Evolutionary conservation across 2,888 invertebrate species (phyloP), one percentile per base, ranked within the genome.

Genomic region (Spialia ferax): DNA sequence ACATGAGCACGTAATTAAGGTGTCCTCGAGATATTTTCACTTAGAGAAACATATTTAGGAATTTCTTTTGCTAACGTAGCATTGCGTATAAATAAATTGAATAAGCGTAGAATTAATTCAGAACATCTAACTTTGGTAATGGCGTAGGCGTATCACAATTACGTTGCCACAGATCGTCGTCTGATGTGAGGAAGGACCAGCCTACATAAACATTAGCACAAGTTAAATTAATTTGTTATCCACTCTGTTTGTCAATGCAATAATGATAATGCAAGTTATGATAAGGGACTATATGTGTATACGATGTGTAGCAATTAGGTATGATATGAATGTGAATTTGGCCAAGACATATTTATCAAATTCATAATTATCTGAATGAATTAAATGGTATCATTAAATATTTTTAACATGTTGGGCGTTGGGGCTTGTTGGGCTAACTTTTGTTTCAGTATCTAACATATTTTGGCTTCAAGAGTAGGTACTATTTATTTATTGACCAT

Each of bases 221-320:
- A 71, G 69, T 71, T 59, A 71, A 72, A 73, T 72, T 70, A 73
- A 73, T 74, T 72, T 72, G 70, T 73, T 60, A 72, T 66, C 8
- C 65, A 68, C 60, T 69, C 69, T 71, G 71, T 74, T 73, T 75
- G 71, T 68, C 5, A 1, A 42, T 4, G 35, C 10, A 42, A 42
- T 42, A 42, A 42, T 15, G 15, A 42, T 42, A 42, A 42, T 42
- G 38, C 38, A 42, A 42, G 38, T 42, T 15, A 42, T 42, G 38
- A 15, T 42, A 42, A 15, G 5, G 15, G 15, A 42, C 4, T 42
- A n/a, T n/a, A n/a, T n/a, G n/a, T n/a, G n/a, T n/a, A n/a, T n/a
- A n/a, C n/a, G n/a, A n/a, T n/a, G n/a, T n/a, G n/a, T n/a, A n/a
- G n/a, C n/a, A n/a, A n/a, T n/a, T n/a, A n/a, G n/a, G n/a, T n/a